Base-by-base conservation (phyloP, 1,140 invertebrate species). In the Drosophila rufa region DNA sequence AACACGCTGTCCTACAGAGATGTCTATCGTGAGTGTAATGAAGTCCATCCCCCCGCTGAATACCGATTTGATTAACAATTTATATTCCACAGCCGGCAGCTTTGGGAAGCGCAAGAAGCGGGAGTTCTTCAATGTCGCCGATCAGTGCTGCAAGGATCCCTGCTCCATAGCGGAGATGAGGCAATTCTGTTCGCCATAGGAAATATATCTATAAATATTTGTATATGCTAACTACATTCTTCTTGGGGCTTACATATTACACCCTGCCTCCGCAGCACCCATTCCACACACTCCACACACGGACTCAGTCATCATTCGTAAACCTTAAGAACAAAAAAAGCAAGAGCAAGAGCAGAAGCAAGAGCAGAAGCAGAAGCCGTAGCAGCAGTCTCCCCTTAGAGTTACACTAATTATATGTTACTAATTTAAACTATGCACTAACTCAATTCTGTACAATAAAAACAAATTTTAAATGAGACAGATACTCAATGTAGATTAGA, bases 381-480 rank as follows among this genome's bases (percentile, higher is more conserved):
- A 53, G 22, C 58, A 79, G 42, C 51, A 60, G 60, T 27, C 38
- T 43, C 55, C 68, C 77, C 33, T 6, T 68, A 70, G 70, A 48
- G 27, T 60, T 40, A 66, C 55, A 78, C 42, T 79, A 70, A 82
- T 75, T 81, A 85, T 84, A 84, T 81, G 60, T 66, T 86, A 86
- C 60, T 84, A 84, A 75, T 81, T 84, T 84, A 84, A 84, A 76
- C 74, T 85, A 81, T 74, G 64, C 81, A 85, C 78, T 85, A 84
- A 84, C 71, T 75, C 67, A 85, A 86, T 82, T 85, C 59, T 84
- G 83, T 84, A 86, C 64, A 74, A 84, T 75, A 75, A 55, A 75
- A 50, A 57, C 43, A 57, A 56, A 56, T 40, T 43, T 27, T 3
- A 56, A 48, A 71, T 53, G 73, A 77, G 42, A 36, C 9, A 36